phyloP scores from a whole-genome alignment of 1,140 invertebrate species.

The Acromyrmex charruanus region DNA sequence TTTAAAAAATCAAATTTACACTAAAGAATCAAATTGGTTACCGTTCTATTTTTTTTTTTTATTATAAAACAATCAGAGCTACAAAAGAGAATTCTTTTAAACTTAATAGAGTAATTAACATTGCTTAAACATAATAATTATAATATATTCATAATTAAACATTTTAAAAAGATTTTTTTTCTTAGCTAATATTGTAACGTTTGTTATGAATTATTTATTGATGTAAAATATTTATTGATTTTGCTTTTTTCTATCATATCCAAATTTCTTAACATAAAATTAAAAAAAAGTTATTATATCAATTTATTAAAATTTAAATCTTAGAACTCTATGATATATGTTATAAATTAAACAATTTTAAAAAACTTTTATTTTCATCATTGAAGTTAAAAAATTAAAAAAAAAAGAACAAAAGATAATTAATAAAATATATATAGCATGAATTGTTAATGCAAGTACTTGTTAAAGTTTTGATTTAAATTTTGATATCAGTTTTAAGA shows the following conservation, averaged over 20 bases:
- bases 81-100: background rate
- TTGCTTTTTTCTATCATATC: constrained; percentile 14
- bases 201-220: constrained; percentile 2
- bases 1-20: constrained; percentile 14
- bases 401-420: constrained; percentile 10
- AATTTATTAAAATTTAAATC: constrained; percentile 17
- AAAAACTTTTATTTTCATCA: background rate
- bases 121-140: background rate
- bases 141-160: background rate
- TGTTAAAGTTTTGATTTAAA: constrained; percentile 18
- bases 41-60: background rate
- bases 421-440: constrained; percentile 4
- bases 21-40: background rate
- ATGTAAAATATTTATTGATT: constrained; percentile 15
- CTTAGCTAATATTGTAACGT: background rate
- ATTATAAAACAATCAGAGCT: background rate
- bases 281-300: background rate
- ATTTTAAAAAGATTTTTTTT: background rate
- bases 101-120: background rate
- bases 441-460: constrained; percentile 12
- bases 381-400: background rate
- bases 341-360: background rate
- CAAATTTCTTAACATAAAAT: constrained; percentile 24
- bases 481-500: constrained; percentile 27
- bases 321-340: background rate